These are phyloP conservation scores for Phymatocera aterrima DNA, from an alignment of 2,888 invertebrate genomes.

Conservation along the genomic window DNA sequence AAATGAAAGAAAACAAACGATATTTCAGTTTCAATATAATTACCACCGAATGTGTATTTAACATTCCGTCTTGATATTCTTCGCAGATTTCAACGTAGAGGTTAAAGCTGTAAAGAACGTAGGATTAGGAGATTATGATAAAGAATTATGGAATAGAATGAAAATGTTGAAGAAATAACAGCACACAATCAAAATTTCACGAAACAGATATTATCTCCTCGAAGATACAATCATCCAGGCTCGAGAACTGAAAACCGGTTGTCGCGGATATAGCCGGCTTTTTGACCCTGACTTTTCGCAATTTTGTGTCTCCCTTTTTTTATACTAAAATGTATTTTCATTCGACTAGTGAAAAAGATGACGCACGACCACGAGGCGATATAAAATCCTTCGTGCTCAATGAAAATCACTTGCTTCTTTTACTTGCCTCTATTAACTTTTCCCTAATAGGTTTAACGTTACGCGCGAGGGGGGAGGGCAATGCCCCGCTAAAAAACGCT, in stretches of 20 bases:
- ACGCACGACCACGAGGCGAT: no score
- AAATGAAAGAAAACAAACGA: neutral
- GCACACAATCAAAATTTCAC: neutral
- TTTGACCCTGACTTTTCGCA: neutral
- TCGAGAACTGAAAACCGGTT: neutral
- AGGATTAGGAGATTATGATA: constrained; percentile 10
- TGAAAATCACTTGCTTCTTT: no score
- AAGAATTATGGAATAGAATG: neutral
- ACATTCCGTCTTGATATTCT: constrained; percentile 39
- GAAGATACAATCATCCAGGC: neutral
- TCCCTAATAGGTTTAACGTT: no score
- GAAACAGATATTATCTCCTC: neutral
- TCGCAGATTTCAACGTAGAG: constrained; percentile 13
- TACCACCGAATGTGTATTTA: constrained; percentile 44
- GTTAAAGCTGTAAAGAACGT: constrained; percentile 36
- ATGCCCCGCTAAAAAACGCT: no score
- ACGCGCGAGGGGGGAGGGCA: no score
- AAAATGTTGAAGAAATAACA: neutral
- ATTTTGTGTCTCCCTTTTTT: no score
- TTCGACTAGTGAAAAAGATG: no score
- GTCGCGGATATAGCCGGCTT: neutral
- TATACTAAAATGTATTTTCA: no score
- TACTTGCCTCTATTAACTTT: no score
- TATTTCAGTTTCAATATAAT: constrained; percentile 35
- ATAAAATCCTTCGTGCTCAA: no score